Base-by-base conservation (phyloP, 2,113 vertebrate species). In the Ptilonorhynchus violaceus region DNA sequence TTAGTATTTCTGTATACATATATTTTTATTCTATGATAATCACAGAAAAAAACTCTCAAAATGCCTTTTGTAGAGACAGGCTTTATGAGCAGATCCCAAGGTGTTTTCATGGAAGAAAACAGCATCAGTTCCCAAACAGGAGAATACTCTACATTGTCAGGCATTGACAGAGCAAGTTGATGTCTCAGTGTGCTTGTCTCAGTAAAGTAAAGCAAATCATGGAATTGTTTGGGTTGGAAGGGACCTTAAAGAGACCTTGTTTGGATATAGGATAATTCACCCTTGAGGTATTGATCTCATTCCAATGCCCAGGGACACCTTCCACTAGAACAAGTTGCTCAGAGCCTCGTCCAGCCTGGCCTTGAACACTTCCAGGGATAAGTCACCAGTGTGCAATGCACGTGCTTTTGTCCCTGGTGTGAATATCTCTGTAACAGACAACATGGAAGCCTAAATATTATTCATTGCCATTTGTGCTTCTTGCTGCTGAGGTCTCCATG, bases 371-470 rank as follows among this genome's bases (percentile, higher is more conserved):
- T 4, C 37, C 77, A 67, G 53, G 37, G 33, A 5, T 15, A 15
- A 19, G 50, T 28, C 30, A 21, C 7, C 62, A 10, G 39, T 2
- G n/a, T 58, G 58, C 53, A 15, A 15, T 8, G n/a, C 30, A 11
- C 24, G 8, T 11, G 2, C 50, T 74, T 37, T 5, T 41, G 16
- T 41, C 20, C 21, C 23, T 55, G 22, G 19, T 3, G 10, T 31
- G 88, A 44, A 3, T 15, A 11, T 44, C 0, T 2, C 28, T 25
- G 0, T 7, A 19, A 58, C 44, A 72, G 9, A 23, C 64, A 49
- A 23, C 10, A 7, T 4, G 27, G 56, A 74, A 83, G 2, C 39
- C 30, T 13, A 22, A 56, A 56, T 6, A 10, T 6, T 85, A 1
- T 60, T 46, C 22, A 2, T 1, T 64, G 47, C 13, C 31, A 5